These are phyloP conservation scores for Papilio glaucus DNA, from an alignment of 1,140 invertebrate genomes.

Conservation along the genomic window DNA sequence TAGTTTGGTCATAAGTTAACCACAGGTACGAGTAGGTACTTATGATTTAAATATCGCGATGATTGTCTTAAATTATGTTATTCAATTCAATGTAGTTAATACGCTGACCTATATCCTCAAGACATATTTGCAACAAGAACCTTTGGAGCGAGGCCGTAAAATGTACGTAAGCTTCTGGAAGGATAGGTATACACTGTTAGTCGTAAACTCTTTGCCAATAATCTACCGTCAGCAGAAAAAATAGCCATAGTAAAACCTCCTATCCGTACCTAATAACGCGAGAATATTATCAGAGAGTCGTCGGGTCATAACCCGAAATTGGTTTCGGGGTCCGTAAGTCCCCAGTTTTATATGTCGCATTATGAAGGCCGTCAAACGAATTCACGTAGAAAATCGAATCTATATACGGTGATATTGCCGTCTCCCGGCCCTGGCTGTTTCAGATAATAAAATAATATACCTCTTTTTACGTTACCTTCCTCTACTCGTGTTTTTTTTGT, in stretches of 20 bases:
- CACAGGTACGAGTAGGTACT: too few species aligned
- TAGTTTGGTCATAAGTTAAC: too few species aligned
- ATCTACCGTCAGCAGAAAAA: slow-evolving; percentile 74
- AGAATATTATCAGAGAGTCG: slow-evolving; percentile 76
- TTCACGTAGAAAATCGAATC: slow-evolving; percentile 84
- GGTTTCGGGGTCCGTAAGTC: slow-evolving; percentile 83
- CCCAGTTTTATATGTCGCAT: slow-evolving; percentile 83
- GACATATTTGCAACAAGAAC: slow-evolving; percentile 31
- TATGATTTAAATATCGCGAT: background rate
- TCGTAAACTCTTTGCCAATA: slow-evolving; percentile 78
- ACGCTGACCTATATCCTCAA: background rate
- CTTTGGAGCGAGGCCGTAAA: slow-evolving; percentile 58
- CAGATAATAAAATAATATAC: slow-evolving; percentile 82
- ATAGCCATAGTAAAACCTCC: slow-evolving; percentile 75
- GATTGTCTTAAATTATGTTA: background rate
- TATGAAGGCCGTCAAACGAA: slow-evolving; percentile 83
- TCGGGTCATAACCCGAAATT: slow-evolving; percentile 83
- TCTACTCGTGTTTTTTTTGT: slow-evolving; percentile 38
- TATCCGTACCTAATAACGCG: slow-evolving; percentile 80
- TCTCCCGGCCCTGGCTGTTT: slow-evolving; percentile 70
- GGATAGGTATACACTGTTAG: slow-evolving; percentile 51
- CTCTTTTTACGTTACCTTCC: slow-evolving; percentile 64
- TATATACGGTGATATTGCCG: slow-evolving; percentile 82
- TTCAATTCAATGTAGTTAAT: background rate
- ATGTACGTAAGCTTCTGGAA: slow-evolving; percentile 64